Base-by-base conservation (phyloP, 2,113 vertebrate genomes). In the Hyla sarda region DNA sequence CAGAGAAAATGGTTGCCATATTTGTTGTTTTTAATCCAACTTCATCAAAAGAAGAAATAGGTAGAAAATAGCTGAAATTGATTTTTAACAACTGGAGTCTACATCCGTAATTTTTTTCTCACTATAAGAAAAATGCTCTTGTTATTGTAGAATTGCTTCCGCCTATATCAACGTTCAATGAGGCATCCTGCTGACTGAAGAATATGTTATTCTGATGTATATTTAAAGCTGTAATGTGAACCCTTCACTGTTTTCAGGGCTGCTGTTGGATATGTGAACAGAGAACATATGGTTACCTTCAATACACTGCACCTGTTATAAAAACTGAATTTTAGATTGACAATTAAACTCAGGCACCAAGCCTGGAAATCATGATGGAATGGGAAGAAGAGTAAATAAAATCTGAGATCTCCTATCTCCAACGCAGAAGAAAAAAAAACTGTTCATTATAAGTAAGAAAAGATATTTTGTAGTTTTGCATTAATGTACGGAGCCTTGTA, bases 271-370 rank as follows among this genome's bases (percentile, higher is more conserved):
- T 75, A 23, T 32, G n/a, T 23, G 12, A 47, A n/a, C 72, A 74
- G 45, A 13, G 50, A 75, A 50, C 73, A 75, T 75, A 75, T 75
- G 73, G 50, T 76, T 52, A 76, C n/a, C 25, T 28, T 3, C 73
- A 16, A 75, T 34, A 25, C 45, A 45, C 47, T 5, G 25, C 25
- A 76, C 50, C 74, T 52, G 41, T 11, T 75, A 48, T 17, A 75
- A 48, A 67, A 75, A 28, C 23, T 50, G 45, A 75, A 75, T 48
- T 50, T 28, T 75, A 50, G 12, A 50, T 48, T 13, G 21, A 48
- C 13, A 9, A 45, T 21, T 73, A 47, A 47, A 9, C 48, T 76
- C 25, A 19, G 74, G 48, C 12, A 30, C 28, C n/a, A 14, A 76
- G 47, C 47, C 74, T 52, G 48, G 50, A 52, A 3, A 76, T 30